Percentiles rank a stretch among this genome's conserved stretches.
Evolutionary conservation across 2,113 vertebrate genomes (phyloP).

Genomic region (Gila orcuttii): DNA sequence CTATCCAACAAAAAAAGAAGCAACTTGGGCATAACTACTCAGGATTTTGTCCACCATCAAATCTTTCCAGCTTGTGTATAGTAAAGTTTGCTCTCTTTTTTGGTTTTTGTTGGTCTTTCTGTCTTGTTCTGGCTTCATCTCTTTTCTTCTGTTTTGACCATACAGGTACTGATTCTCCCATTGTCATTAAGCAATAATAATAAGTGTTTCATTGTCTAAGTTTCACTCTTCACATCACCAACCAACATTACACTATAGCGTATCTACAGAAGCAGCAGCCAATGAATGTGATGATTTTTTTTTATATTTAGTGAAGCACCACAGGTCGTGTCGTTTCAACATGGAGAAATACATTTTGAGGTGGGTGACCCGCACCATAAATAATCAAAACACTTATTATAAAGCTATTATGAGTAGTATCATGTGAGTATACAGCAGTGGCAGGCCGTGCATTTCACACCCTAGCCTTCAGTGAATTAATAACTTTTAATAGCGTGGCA

Average conservation of each 20-base stretch:
- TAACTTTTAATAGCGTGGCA: too few relatives aligned
- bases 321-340: not conserved
- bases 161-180: not conserved
- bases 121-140: not conserved
- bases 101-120: too few relatives aligned
- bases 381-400: not conserved
- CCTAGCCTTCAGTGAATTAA: too few relatives aligned
- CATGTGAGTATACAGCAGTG: not conserved
- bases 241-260: not conserved
- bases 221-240: not conserved
- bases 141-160: not conserved
- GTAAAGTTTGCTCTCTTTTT: too few relatives aligned
- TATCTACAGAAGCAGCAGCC: not conserved
- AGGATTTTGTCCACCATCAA: too few relatives aligned
- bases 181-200: not conserved
- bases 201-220: not conserved
- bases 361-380: not conserved
- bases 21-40: too few relatives aligned
- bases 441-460: too few relatives aligned
- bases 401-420: not conserved
- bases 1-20: not conserved
- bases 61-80: too few relatives aligned
- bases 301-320: not conserved
- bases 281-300: not conserved
- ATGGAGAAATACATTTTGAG: not conserved